A percentile compares a stretch with the other conserved stretches of the same genome.
These are phyloP conservation scores for Gryllus bimaculatus DNA, from an alignment of 1,140 invertebrate genomes.

Conservation along the genomic window DNA sequence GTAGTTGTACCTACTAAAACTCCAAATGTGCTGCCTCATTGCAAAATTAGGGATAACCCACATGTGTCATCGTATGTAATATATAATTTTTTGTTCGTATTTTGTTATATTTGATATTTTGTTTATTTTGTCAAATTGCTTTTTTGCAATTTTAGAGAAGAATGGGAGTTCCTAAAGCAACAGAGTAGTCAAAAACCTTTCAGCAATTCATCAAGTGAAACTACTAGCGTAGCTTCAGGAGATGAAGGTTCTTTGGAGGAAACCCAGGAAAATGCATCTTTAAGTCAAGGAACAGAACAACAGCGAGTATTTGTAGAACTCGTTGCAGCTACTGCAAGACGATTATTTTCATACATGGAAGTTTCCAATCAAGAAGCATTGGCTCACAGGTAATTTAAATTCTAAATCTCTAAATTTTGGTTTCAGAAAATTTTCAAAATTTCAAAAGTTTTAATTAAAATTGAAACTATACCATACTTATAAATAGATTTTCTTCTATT, in stretches of 20 bases:
- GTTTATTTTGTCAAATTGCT: background rate
- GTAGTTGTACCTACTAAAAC: slow-evolving; percentile 84
- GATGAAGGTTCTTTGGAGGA: slow-evolving; percentile 19
- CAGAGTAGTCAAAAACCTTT: slow-evolving; percentile 28
- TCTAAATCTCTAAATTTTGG: background rate
- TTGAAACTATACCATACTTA: too few relatives aligned
- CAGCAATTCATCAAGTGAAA: slow-evolving; percentile 8
- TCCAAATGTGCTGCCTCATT: slow-evolving; percentile 88
- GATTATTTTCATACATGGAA: slow-evolving; percentile 71
- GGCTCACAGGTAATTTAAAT: slow-evolving; percentile 42
- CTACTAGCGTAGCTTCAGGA: slow-evolving; percentile 7
- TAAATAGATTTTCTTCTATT: too few relatives aligned
- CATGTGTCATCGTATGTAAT: slow-evolving; percentile 82
- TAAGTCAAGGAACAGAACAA: slow-evolving; percentile 46
- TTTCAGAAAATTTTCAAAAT: background rate
- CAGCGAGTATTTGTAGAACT: slow-evolving; percentile 69
- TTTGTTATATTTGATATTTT: background rate
- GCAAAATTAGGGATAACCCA: slow-evolving; percentile 85
- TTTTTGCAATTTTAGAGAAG: slow-evolving; percentile 35
- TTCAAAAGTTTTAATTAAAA: too few relatives aligned
- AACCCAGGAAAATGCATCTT: slow-evolving; percentile 10
- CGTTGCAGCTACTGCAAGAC: slow-evolving; percentile 55
- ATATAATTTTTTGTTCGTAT: background rate
- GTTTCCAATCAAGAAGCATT: slow-evolving; percentile 55
- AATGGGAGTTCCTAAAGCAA: slow-evolving; percentile 54